Percentiles rank a stretch among this genome's conserved stretches.
phyloP scores from a whole-genome alignment of 37 sponge, comb jelly and placozoan genomes.

The Diacarnus erythraeanus region DNA sequence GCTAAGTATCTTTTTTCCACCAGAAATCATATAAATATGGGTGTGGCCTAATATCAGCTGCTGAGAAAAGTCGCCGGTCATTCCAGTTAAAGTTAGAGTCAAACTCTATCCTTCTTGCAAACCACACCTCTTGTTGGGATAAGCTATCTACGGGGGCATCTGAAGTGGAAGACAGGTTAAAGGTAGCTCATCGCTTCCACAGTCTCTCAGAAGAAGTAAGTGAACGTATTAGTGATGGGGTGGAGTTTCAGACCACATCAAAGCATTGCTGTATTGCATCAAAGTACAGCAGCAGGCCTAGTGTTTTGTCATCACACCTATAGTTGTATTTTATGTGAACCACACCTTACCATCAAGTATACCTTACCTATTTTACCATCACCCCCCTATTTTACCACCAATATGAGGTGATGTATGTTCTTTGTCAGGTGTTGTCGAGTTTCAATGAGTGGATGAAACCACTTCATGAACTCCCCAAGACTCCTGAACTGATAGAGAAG shows the following conservation, averaged over 20 bases:
- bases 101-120: constrained; percentile 10
- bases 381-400: too few species aligned
- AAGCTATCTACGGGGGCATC: constrained; percentile 10
- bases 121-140: constrained; percentile 40
- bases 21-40: constrained; percentile 70
- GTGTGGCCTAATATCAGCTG: constrained; percentile 56
- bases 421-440: constrained; percentile 3
- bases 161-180: constrained; percentile 7
- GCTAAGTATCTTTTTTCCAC: neutral
- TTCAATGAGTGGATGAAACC: constrained; percentile 34
- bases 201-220: constrained; percentile 26
- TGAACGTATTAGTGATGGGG: too few species aligned
- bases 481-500: constrained; percentile 14
- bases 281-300: too few species aligned
- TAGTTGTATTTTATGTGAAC: neutral
- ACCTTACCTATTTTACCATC: too few species aligned
- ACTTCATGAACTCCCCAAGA: constrained; percentile 40
- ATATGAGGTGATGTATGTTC: too few species aligned
- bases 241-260: too few species aligned
- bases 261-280: too few species aligned
- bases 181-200: constrained; percentile 41
- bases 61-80: constrained; percentile 39
- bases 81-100: constrained; percentile 14
- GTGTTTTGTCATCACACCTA: neutral
- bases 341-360: too few species aligned